phyloP scores from a whole-genome alignment of 2,113 vertebrate species.

The Potamarius usumacintae region DNA sequence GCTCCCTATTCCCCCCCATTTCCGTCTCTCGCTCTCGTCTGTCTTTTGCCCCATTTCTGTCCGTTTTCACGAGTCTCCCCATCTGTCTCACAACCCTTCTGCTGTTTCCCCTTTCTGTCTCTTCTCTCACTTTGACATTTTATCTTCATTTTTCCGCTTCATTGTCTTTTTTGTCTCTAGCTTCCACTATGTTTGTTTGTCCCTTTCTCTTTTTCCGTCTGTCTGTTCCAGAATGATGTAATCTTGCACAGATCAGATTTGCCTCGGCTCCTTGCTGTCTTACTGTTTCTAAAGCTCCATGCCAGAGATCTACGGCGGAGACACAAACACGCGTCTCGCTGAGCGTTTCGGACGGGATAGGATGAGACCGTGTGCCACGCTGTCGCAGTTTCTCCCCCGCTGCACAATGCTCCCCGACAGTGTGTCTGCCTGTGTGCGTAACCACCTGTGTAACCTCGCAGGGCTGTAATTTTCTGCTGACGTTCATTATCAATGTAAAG shows the following conservation, averaged over 20 bases:
- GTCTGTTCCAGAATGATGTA: constrained; percentile 53
- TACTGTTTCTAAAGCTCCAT: constrained; percentile 4
- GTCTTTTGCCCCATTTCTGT: not conserved
- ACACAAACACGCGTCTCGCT: not conserved
- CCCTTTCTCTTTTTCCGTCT: constrained; percentile 13
- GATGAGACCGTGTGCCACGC: not conserved
- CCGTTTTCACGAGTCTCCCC: not conserved
- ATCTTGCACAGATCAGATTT: constrained; percentile 55
- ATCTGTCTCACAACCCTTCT: no score
- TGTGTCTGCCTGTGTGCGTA: not conserved
- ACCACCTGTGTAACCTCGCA: not conserved
- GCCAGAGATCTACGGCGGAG: not conserved
- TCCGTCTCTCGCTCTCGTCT: not conserved
- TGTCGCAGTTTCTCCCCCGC: not conserved
- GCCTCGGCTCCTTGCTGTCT: constrained; percentile 40
- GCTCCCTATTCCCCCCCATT: not conserved
- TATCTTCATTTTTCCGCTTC: no score
- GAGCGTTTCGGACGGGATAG: not conserved
- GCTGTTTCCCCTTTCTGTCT: not conserved
- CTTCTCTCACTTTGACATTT: no score
- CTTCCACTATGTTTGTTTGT: not conserved
- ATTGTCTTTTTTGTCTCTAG: not conserved
- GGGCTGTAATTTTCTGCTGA: not conserved
- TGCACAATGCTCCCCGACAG: not conserved
- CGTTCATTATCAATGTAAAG: not conserved